Evolutionary conservation across 2,888 invertebrate genomes (phyloP).

Genomic region (Pollenia amentaria): DNA sequence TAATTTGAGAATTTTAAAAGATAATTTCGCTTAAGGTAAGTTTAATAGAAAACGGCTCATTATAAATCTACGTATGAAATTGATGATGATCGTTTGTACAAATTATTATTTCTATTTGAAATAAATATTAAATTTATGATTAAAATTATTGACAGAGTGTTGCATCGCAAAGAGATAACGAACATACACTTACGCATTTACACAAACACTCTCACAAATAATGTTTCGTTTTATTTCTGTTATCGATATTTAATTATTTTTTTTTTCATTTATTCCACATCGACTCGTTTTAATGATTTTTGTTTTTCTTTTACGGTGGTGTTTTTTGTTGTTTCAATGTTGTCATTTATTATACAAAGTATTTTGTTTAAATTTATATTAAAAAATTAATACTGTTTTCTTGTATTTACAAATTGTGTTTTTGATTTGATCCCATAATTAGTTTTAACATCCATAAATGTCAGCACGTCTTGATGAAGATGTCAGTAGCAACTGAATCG

Average conservation of each 20-base stretch:
- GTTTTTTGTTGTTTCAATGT: constrained; percentile 77
- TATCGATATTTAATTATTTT: constrained; percentile 17
- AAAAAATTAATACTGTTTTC: neutral
- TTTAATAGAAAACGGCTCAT: neutral
- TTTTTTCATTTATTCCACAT: constrained; percentile 8
- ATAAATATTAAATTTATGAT: constrained; percentile 36
- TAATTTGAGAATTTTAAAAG: neutral
- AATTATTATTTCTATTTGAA: constrained; percentile 40
- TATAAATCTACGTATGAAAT: neutral
- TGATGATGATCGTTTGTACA: constrained; percentile 22
- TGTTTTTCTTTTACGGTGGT: constrained; percentile 12
- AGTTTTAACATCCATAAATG: constrained; percentile 73
- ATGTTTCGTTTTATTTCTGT: neutral
- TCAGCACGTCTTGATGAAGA: constrained; percentile 62
- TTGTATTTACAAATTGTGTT: neutral
- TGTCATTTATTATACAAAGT: constrained; percentile 64
- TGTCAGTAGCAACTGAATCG: constrained; percentile 51
- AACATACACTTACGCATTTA: neutral
- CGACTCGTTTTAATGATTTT: neutral
- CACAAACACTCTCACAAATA: neutral
- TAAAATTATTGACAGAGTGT: constrained; percentile 24
- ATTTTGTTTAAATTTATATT: constrained; percentile 45
- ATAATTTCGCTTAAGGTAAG: constrained; percentile 21
- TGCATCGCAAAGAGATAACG: constrained; percentile 37
- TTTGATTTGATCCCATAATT: constrained; percentile 59